Percentiles rank a stretch among this genome's conserved stretches.
These are phyloP conservation scores for Uromys caudimaculatus DNA, from an alignment of 2,797 vertebrate species.

Conservation along the genomic window DNA sequence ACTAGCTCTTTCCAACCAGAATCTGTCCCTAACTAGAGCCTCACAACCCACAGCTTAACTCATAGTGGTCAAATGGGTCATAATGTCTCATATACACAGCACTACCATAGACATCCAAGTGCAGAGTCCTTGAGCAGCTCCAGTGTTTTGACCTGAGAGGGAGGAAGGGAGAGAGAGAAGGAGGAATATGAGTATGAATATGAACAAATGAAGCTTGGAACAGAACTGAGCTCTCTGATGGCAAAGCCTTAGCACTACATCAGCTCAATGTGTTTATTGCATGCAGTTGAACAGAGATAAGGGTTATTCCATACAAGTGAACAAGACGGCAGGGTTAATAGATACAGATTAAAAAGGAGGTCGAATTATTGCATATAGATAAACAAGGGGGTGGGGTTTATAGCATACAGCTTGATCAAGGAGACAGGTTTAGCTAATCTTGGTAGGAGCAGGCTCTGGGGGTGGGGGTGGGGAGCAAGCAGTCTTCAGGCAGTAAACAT, in stretches of 20 bases:
- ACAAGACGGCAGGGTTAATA: background rate
- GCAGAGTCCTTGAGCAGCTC: background rate
- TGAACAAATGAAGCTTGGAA: background rate
- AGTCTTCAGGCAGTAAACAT: background rate
- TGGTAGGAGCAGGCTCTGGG: background rate
- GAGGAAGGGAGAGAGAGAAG: background rate
- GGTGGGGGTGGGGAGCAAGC: background rate
- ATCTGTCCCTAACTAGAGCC: background rate
- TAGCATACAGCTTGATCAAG: background rate
- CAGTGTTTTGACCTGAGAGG: background rate
- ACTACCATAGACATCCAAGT: background rate
- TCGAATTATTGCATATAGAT: background rate
- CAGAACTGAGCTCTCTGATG: background rate
- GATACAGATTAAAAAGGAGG: background rate
- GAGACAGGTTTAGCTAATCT: background rate
- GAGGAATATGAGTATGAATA: background rate
- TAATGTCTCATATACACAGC: background rate
- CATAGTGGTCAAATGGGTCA: background rate
- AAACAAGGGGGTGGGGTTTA: background rate
- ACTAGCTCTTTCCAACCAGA: background rate
- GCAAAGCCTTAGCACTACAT: background rate
- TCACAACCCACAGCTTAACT: constrained; percentile 7
- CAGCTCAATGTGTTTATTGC: background rate
- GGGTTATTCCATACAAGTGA: too few relatives aligned
- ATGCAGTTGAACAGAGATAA: too few relatives aligned